Conservation (phyloP, 2,113 vertebrate genomes). For the Microtus montanus region DNA sequence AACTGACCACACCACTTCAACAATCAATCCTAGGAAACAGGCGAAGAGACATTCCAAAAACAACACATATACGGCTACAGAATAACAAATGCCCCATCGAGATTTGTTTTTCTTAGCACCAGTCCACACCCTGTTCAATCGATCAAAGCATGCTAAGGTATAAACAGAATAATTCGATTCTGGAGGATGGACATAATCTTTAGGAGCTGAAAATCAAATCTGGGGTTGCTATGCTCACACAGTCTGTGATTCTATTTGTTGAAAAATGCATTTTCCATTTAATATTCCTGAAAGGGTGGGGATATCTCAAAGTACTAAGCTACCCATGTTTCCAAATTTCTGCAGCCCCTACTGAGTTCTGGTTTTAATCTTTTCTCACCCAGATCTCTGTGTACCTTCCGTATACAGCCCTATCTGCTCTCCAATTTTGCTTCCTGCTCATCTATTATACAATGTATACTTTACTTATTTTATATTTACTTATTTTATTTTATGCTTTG, state of each 20-base stretch:
- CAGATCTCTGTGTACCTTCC: not conserved
- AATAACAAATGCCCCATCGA: not conserved
- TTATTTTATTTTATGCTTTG: not conserved
- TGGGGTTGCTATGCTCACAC: not conserved
- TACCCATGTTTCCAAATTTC: not conserved
- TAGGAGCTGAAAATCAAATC: not conserved
- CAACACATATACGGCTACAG: not conserved
- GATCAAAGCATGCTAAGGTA: not conserved
- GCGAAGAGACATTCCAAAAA: not conserved
- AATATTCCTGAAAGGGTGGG: not conserved
- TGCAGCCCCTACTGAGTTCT: not conserved
- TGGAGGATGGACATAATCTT: not conserved
- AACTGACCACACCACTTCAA: not conserved
- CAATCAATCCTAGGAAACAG: not conserved
- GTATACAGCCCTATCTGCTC: not conserved
- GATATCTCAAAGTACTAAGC: not conserved
- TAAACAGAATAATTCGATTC: not conserved
- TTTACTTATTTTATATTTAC: not conserved
- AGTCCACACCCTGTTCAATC: not conserved
- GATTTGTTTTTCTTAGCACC: not conserved
- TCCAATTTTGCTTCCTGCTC: not conserved
- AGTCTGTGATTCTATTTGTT: not conserved
- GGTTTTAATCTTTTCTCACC: not conserved
- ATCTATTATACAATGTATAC: fast-evolving
- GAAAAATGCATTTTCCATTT: not conserved